Conservation (phyloP, 2,113 vertebrate genomes). For the Azemiops feae region DNA sequence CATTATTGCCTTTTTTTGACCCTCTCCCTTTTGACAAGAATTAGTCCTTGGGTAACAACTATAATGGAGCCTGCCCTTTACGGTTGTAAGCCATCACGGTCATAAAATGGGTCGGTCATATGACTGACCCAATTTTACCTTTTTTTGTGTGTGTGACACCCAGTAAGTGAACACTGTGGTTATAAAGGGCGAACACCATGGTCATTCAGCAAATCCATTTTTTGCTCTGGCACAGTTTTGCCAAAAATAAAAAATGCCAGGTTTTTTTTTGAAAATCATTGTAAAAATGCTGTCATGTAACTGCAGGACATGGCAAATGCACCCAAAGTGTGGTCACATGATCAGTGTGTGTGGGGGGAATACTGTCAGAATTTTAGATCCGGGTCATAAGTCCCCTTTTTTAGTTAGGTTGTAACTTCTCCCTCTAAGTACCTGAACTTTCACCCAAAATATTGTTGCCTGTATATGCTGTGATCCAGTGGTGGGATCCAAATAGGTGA, state of each 20-base stretch:
- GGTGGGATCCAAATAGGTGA: no score
- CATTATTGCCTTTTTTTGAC: not conserved
- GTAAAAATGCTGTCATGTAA: not conserved
- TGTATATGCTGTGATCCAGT: no score
- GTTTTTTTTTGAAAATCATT: not conserved
- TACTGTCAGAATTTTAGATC: not conserved
- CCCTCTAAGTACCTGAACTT: not conserved
- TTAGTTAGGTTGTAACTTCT: not conserved
- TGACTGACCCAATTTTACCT: not conserved
- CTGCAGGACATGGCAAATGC: no score
- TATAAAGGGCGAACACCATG: not conserved
- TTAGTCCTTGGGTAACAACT: not conserved
- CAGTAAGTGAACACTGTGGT: not conserved
- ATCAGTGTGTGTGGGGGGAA: not conserved
- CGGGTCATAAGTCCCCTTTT: not conserved
- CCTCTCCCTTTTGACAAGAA: not conserved
- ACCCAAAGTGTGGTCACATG: not conserved
- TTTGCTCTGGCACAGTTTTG: not conserved
- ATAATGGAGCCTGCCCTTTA: not conserved
- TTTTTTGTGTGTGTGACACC: not conserved
- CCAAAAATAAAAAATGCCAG: no score
- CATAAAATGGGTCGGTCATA: not conserved
- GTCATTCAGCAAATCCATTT: not conserved
- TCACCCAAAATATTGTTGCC: no score
- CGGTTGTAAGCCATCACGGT: not conserved